Evolutionary conservation across 2,797 vertebrate genomes (phyloP).

Genomic region (Ambastaia sidthimunki): DNA sequence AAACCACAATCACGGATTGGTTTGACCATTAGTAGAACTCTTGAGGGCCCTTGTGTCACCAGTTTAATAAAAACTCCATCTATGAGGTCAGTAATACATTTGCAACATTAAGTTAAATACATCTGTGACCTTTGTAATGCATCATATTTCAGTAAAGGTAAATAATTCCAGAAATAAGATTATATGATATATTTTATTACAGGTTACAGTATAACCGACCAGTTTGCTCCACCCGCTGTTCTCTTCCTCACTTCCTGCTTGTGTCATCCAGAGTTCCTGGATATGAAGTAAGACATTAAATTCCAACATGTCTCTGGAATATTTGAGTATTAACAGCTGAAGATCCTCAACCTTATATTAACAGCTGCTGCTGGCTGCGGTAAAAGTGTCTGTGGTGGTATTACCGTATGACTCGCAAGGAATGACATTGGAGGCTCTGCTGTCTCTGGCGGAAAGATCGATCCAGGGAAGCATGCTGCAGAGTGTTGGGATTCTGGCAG

Average conservation of each 20-base stretch:
- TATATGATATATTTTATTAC: slow-evolving; percentile 1
- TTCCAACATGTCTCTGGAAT: background rate
- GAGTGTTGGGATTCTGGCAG: slow-evolving; percentile 81
- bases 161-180: background rate
- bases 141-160: background rate
- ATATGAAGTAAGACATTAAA: slow-evolving; percentile 78
- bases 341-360: slow-evolving; percentile 21
- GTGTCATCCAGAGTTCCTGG: slow-evolving; percentile 84
- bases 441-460: slow-evolving; percentile 72
- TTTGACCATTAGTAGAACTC: slow-evolving; percentile 21
- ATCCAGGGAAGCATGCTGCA: slow-evolving; percentile 72
- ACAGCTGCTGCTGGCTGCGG: slow-evolving; percentile 81
- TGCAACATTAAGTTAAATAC: background rate
- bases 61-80: slow-evolving; percentile 12
- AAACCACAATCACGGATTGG: slow-evolving; percentile 8
- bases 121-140: background rate
- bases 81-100: slow-evolving; percentile 34
- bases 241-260: slow-evolving; percentile 72
- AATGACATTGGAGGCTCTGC: slow-evolving; percentile 76
- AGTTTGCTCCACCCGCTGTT: slow-evolving; percentile 9
- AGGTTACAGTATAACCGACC: slow-evolving; percentile 49
- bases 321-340: background rate
- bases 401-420: slow-evolving; percentile 82
- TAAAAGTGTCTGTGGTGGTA: slow-evolving; percentile 70
- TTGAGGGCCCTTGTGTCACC: background rate